Evolutionary conservation across 2,113 vertebrate genomes (phyloP), one percentile per base, ranked within the genome.

Genomic region (Puntigrus tetrazona): DNA sequence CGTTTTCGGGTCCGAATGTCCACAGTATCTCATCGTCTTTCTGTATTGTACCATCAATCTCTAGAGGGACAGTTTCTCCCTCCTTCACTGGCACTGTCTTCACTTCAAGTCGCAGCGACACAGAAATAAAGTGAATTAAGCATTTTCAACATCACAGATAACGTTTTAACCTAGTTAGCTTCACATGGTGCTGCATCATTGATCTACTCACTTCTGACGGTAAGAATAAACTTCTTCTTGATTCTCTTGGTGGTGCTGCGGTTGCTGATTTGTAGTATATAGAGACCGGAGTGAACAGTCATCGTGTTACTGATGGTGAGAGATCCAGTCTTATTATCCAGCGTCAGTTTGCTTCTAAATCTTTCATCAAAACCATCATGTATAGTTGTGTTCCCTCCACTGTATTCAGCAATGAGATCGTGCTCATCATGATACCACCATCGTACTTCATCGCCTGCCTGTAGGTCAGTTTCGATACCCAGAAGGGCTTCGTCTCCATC

Each of bases 301-400:
- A 69, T 69, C 3, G 7, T 69, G 65, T 69, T 69, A 69, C 2
- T 36, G 31, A 69, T 69, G 1, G 1, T 36, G 65, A 69, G 65
- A 36, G 8, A 1, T 69, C 65, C 65, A 2, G 16, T 36, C 18
- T 36, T 8, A 4, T 67, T 0, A 34, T 67, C 0, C 0, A 69
- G 65, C 31, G 0, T 0, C 18, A 69, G 65, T 69, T 69, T 69
- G 65, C 31, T 69, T 69, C 65, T 69, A 31, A 69, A 69, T 69
- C 65, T 36, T 22, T 69, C 0, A 5, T 69, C 65, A 22, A 38
- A 69, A 36, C 65, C 65, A 22, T 4, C 31, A 69, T 5, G 0
- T 67, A 1, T 20, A 1, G 0, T 0, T 22, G 2, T 18, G 27
- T 1, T 31, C 3, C 0, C 3, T 67, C 18, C 4, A 2, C 0